Evolutionary conservation across 2,888 invertebrate species (phyloP), one percentile per base, ranked within the genome.

Genomic region (Calameuta idolon): DNA sequence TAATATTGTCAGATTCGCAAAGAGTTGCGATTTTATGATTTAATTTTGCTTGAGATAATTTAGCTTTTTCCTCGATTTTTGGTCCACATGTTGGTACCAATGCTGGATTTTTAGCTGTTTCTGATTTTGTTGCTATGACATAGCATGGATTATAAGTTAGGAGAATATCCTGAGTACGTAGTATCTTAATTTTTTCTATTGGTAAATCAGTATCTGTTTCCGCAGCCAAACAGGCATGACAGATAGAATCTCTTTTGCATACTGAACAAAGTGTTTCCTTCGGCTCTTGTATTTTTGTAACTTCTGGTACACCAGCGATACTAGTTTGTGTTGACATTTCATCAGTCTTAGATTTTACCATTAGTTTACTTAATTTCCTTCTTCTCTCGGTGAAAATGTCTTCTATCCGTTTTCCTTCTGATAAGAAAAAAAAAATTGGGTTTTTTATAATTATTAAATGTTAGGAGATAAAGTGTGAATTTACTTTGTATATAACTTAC

Each of bases 71-170:
- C 55, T 55, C 55, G 5, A 23, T 23, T 55, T 55, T 55, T 55
- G 55, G 55, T 55, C 15, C 5, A 55, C 55, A 55, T 23, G 55
- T 55, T 55, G 55, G 55, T 55, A 55, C 23, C 55, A 55, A 55
- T 55, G 55, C 23, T 55, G 23, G 75, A 40, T 82, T 68, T 11
- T 55, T n/a, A 12, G 78, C 71, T 34, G 12, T 31, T 11, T 83
- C 78, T 0, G 82, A 76, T 23, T 76, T 68, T n/a, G 81, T 83
- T 12, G 83, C 80, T 9, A 83, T 77, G 15, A 84, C 78, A 34
- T 85, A 85, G 69, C 86, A 86, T 3, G 86, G 85, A 69, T 83
- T 84, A 31, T 86, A 85, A 31, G 86, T 81, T 12, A 88, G 40
- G 4, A 88, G 75, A 77, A 88, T 87, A 40, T 88, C 85, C 74